Percentiles rank a stretch among this genome's conserved stretches.
Conservation (phyloP, 1,140 invertebrate species). For the Aphis craccivora region DNA sequence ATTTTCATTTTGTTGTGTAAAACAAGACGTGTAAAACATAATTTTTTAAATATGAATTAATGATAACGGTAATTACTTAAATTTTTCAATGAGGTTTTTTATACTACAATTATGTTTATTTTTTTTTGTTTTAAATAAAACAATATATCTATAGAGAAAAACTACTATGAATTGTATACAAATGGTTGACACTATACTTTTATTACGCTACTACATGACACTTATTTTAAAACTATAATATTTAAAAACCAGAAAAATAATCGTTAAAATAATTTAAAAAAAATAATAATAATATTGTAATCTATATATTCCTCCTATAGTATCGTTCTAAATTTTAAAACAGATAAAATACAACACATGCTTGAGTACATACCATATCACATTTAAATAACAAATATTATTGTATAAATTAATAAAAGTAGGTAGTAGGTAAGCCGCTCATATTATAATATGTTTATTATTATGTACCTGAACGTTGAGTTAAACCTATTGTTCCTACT, state of each 20-base stretch:
- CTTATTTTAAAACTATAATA: background rate
- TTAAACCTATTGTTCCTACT: background rate
- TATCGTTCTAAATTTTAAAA: background rate
- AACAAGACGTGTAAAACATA: background rate
- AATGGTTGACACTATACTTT: background rate
- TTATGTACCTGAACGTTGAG: background rate
- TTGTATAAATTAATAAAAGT: background rate
- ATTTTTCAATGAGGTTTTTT: background rate
- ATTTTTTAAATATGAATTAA: background rate
- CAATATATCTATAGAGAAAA: background rate
- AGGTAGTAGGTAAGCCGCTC: background rate
- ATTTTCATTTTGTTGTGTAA: slow-evolving; percentile 12
- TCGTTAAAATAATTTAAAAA: background rate
- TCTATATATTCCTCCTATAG: background rate
- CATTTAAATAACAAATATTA: background rate
- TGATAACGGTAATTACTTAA: background rate
- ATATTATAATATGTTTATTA: background rate
- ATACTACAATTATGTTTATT: background rate
- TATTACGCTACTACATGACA: background rate
- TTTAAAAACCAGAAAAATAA: background rate
- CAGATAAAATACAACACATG: background rate
- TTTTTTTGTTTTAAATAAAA: background rate
- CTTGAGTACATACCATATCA: background rate
- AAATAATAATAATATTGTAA: background rate
- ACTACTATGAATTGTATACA: background rate